Evolutionary conservation across 2,888 invertebrate species (phyloP), one percentile per base, ranked within the genome.

Genomic region (Syritta pipiens): DNA sequence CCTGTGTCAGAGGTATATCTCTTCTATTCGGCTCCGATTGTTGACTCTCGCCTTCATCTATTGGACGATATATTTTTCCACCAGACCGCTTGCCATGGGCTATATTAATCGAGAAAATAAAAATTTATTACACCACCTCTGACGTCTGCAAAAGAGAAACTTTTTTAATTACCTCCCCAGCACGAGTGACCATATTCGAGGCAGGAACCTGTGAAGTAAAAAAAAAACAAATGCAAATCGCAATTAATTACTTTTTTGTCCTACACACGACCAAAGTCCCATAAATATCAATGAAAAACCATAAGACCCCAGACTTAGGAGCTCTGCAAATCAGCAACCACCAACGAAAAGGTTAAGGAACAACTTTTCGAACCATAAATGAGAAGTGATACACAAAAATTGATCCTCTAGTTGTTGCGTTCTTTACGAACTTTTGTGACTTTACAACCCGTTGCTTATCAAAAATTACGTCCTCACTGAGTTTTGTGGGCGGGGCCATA

Each of bases 171-270:
- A 88, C 88, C 88, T 60, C 88, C 88, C 87, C 87, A 88, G 75
- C 88, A 88, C 2, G 88, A 88, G 74, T 88, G 88, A 76, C 88
- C 88, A 81, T 87, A 88, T 84, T 87, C 87, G 83, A 87, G 72
- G 49, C 88, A 88, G 79, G 87, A 87, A 72, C 86, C 88, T 88
- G 82, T 7, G 84, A 82, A 12, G 40, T 28, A 51, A 68, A 55
- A 22, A 63, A 46, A 53, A 53, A 35, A 14, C 49, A 1, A 28
- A 81, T 77, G 77, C 77, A 77, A 77, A 77, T 77, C 59, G 59
- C 53, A 77, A 77, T 77, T 77, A 77, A 77, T 77, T 77, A 65
- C 76, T 30, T 32, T 63, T 44, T 46, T 37, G 37, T 28, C 22
- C n/a, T 3, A 40, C 14, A 48, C 10, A 6, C 19, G 30, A 2